Conservation (phyloP, 1,140 invertebrate species). For the Aphelinus certus region DNA sequence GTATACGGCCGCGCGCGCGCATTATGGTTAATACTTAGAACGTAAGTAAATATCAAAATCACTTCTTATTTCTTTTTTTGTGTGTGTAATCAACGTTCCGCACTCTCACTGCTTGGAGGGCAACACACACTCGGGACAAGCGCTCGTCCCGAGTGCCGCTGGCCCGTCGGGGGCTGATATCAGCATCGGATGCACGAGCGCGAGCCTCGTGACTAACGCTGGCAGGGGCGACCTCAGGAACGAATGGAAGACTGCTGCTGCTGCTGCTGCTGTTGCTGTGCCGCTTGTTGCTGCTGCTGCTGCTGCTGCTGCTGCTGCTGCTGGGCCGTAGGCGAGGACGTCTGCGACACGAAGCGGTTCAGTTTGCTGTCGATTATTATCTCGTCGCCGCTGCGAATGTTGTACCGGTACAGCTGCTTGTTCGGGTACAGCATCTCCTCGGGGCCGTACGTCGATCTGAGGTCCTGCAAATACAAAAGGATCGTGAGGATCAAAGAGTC, state of each 20-base stretch:
- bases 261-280: slow-evolving; percentile 16
- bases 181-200: background rate
- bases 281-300: slow-evolving; percentile 39
- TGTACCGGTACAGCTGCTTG: slow-evolving; percentile 90
- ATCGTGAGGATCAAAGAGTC: no score
- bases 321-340: slow-evolving; percentile 8
- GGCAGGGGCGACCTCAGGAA: slow-evolving; percentile 51
- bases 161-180: background rate
- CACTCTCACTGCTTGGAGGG: background rate
- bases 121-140: background rate
- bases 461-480: slow-evolving; percentile 62
- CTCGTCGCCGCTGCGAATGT: slow-evolving; percentile 89
- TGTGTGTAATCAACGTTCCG: background rate
- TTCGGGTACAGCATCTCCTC: slow-evolving; percentile 89
- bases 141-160: background rate
- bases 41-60: slow-evolving; percentile 46
- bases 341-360: slow-evolving; percentile 56
- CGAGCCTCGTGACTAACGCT: slow-evolving; percentile 1
- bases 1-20: slow-evolving; percentile 28
- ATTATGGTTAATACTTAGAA: slow-evolving; percentile 40
- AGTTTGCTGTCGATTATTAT: slow-evolving; percentile 86
- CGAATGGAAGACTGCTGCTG: slow-evolving; percentile 56
- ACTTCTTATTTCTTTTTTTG: slow-evolving; percentile 11
- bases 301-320: slow-evolving; percentile 30
- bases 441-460: slow-evolving; percentile 71